Evolutionary conservation across 2,113 vertebrate genomes (phyloP).

Genomic region (Himantopus leucocephalus): DNA sequence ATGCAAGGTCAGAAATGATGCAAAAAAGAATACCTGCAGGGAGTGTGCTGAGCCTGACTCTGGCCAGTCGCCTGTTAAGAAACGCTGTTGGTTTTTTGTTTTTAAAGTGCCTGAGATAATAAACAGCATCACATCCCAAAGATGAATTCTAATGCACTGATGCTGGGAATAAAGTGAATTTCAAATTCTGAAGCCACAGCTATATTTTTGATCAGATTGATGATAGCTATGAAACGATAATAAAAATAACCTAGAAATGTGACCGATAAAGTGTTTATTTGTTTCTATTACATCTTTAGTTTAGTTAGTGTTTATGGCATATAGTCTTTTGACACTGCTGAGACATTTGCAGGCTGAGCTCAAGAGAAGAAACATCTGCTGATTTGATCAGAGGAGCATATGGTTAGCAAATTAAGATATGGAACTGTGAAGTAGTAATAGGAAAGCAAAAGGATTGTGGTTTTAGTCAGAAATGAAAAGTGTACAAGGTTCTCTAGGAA

Average conservation of each 20-base stretch:
- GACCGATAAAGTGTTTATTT: not conserved
- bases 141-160: not conserved
- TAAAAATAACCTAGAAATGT: not conserved
- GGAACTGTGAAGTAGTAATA: not conserved
- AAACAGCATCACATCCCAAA: not conserved
- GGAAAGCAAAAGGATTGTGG: not conserved
- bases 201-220: not conserved
- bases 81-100: not conserved
- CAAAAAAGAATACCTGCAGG: not conserved
- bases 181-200: not conserved
- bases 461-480: not conserved
- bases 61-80: not conserved
- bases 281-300: not conserved
- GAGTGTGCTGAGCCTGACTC: not conserved
- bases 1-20: not conserved
- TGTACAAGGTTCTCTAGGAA: not conserved
- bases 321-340: not conserved
- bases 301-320: not conserved
- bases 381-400: constrained; percentile 12
- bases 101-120: not conserved
- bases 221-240: not conserved
- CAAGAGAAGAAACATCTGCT: constrained; percentile 21
- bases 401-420: constrained; percentile 46
- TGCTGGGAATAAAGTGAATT: not conserved
- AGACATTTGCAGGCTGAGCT: not conserved